Base-by-base conservation (phyloP, 1,140 invertebrate species). In the Piezodorus guildinii region DNA sequence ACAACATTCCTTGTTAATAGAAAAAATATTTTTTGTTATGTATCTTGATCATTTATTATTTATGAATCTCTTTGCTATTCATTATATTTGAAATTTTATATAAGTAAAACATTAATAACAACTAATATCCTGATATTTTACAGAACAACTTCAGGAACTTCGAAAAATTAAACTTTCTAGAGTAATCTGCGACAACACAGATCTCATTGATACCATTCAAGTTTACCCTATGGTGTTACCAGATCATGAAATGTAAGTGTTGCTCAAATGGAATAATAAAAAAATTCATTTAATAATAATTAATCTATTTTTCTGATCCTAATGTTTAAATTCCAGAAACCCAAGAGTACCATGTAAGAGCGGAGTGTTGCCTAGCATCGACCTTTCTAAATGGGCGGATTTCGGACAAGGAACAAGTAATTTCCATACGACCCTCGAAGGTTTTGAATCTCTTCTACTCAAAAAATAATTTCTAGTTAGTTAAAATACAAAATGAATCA, bases 131-230 rank as follows among this genome's bases (percentile, higher is more conserved):
- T 56, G 23, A 23, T 69, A 67, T 69, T 70, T 69, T 73, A 9
- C 81, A 71, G 90, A 91, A 71, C 96, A 99, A 79, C 74, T 98
- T 49, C 80, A 83, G 64, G 92, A 98, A 76, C 85, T 99, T 60
- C 82, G 90, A 62, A 96, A 96, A 74, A 77, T 86, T 0, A 84
- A 86, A 68, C 77, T 98, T 0, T 85, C 94, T 0, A 81, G 91
- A 65, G 76, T 98, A 44, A 88, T 98, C 62, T 99, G 96, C 74
- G 92, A 97, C 72, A 98, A 97, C 72, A 93, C 90, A 1, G 93
- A 96, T 73, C 79, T 92, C 39, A 88, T 96, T 58, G 88, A 91
- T 69, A 91, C 89, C 0, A 87, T 97, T 65, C 96, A 97, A 75
- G 80, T 92, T 17, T 93, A 95, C 75, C 92, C 94, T 0, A 94